Evolutionary conservation across 2,888 invertebrate species (phyloP).

Genomic region (Scotopteryx bipunctaria): DNA sequence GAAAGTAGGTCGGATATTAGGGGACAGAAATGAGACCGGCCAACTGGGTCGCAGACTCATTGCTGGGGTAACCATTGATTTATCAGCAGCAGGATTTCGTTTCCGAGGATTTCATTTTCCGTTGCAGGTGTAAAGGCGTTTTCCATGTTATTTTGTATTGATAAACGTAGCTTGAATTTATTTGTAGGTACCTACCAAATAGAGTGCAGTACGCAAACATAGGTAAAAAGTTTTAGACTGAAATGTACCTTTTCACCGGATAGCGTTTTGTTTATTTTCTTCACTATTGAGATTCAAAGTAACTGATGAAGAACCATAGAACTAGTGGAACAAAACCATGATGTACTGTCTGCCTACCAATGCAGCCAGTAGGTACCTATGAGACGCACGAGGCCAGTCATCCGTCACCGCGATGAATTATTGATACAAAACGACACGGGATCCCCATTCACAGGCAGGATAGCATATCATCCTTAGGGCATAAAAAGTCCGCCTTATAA

Average conservation of each 20-base stretch:
- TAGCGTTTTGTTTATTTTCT: no score
- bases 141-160: conserved; percentile 1
- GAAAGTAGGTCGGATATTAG: conserved; percentile 76
- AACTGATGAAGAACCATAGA: no score
- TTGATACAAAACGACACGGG: conserved; percentile 49
- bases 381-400: conserved; percentile 43
- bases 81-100: conserved; percentile 17
- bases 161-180: background rate
- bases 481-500: conserved; percentile 17
- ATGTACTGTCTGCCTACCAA: no score
- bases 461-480: conserved; percentile 20
- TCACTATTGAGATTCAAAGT: no score
- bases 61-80: conserved; percentile 41
- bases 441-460: conserved; percentile 14
- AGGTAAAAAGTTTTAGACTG: no score
- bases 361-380: no score
- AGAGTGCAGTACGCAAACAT: no score
- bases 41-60: conserved; percentile 63
- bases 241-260: no score
- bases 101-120: conserved; percentile 14
- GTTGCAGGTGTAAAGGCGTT: background rate
- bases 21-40: conserved; percentile 68
- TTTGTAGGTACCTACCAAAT: background rate
- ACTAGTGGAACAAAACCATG: no score
- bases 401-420: conserved; percentile 60